Evolutionary conservation across 2,797 vertebrate genomes (phyloP).

Genomic region (Ispidina lecontei): DNA sequence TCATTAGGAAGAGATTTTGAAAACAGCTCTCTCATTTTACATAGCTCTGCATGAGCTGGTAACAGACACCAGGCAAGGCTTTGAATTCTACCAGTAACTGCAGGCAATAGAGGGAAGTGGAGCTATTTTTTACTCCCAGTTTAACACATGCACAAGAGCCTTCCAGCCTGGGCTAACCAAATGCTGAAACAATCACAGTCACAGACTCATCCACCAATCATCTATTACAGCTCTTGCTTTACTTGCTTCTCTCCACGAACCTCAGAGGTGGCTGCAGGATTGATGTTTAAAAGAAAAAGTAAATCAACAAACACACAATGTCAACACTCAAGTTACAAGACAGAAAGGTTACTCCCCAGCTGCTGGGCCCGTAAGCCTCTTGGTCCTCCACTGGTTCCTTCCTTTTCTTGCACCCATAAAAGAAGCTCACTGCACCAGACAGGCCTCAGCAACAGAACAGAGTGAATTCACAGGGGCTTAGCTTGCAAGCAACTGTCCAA

Average conservation of each 20-base stretch:
- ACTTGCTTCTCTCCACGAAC: neutral
- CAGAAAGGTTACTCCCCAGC: neutral
- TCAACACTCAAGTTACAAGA: neutral
- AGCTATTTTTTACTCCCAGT: conserved; percentile 2
- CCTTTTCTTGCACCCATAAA: neutral
- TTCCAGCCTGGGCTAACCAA: neutral
- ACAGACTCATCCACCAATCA: neutral
- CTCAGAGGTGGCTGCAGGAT: neutral
- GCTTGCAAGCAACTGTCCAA: neutral
- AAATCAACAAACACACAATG: neutral
- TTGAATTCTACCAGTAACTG: neutral
- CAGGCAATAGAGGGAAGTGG: neutral
- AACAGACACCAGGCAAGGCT: neutral
- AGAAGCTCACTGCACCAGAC: neutral
- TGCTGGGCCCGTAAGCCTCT: neutral
- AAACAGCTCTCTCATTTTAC: neutral
- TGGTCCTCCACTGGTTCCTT: neutral
- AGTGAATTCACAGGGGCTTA: neutral
- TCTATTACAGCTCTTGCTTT: neutral
- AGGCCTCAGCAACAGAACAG: neutral
- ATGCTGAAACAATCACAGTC: neutral
- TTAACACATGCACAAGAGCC: neutral
- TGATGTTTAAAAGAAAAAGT: neutral
- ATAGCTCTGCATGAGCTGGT: neutral
- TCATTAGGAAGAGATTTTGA: neutral